Evolutionary conservation across 2,797 vertebrate genomes (phyloP).

Genomic region (Tangara arthus): DNA sequence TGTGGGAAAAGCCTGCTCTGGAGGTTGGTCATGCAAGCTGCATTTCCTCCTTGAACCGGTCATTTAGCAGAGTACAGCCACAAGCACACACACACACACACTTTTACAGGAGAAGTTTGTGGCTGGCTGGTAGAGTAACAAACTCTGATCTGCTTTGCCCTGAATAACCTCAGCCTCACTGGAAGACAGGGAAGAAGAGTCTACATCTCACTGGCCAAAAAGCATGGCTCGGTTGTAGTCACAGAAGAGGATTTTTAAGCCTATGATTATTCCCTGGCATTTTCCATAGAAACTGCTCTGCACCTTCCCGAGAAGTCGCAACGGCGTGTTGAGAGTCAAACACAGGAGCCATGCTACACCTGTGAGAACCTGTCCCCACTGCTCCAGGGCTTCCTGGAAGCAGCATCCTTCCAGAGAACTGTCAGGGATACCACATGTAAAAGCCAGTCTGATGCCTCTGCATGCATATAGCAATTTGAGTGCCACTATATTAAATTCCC

Average conservation of each 20-base stretch:
- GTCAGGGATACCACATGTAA: conserved; percentile 59
- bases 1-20: background rate
- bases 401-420: conserved; percentile 35
- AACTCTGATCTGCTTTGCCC: background rate
- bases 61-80: conserved; percentile 30
- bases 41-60: background rate
- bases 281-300: conserved; percentile 19
- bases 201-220: background rate
- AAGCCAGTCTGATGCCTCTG: conserved; percentile 65
- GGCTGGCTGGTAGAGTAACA: conserved; percentile 23
- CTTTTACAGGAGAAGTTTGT: background rate
- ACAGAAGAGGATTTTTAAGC: conserved; percentile 27
- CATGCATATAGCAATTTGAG: conserved; percentile 64
- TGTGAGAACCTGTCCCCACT: background rate
- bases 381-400: conserved; percentile 40
- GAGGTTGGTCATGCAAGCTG: conserved; percentile 31
- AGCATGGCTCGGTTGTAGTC: background rate
- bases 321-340: conserved; percentile 12
- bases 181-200: background rate
- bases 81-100: conserved; percentile 43
- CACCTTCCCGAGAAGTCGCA: background rate
- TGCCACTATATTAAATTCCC: conserved; percentile 66
- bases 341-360: conserved; percentile 64
- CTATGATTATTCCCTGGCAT: background rate
- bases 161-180: background rate